phyloP scores from a whole-genome alignment of 2,113 vertebrate species.

The Glareola pratincola region DNA sequence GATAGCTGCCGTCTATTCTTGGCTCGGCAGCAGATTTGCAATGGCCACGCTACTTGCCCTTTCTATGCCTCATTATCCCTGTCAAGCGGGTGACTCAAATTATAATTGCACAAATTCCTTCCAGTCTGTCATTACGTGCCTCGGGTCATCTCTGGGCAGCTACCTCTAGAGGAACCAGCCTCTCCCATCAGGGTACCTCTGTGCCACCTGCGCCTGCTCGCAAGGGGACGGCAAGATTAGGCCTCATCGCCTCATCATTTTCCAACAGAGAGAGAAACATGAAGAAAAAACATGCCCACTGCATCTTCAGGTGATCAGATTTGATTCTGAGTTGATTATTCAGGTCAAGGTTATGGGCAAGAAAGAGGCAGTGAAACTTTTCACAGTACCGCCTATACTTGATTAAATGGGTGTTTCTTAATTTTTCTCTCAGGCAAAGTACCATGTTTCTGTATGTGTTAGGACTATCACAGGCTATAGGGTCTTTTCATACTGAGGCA shows the following conservation, averaged over 20 bases:
- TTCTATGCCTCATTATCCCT: slow-evolving; percentile 46
- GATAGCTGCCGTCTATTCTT: slow-evolving; percentile 14
- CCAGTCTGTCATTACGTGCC: neutral
- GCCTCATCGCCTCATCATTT: rapidly evolving
- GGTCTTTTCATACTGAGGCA: neutral
- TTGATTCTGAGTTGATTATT: neutral
- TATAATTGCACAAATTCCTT: slow-evolving; percentile 31
- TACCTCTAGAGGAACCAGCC: neutral
- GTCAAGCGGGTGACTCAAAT: slow-evolving; percentile 26
- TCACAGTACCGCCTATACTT: neutral
- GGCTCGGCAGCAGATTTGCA: slow-evolving; percentile 27
- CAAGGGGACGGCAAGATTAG: neutral
- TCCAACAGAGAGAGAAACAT: neutral
- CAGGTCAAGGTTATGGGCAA: neutral
- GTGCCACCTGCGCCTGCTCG: neutral
- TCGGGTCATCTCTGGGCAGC: neutral
- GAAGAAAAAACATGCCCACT: neutral
- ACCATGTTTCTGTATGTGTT: neutral
- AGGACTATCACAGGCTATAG: neutral
- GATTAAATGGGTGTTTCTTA: neutral
- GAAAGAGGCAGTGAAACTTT: neutral
- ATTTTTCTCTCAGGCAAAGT: neutral
- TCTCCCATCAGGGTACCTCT: neutral
- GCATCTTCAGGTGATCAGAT: neutral
- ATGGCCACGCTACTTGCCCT: neutral